These are phyloP conservation scores for Euleptes europaea DNA, from an alignment of 2,113 vertebrate species.

Conservation along the genomic window DNA sequence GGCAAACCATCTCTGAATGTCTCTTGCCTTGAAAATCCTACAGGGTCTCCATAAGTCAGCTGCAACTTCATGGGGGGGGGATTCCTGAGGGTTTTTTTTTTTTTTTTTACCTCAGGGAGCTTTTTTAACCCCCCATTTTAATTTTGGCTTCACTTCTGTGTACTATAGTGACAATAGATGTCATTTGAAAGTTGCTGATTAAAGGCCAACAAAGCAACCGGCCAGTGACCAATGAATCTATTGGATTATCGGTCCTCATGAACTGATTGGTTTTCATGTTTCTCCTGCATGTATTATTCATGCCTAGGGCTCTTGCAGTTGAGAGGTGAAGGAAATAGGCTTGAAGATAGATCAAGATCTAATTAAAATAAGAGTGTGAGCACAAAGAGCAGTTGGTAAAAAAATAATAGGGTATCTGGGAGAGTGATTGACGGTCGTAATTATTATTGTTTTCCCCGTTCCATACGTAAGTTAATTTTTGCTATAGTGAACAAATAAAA, in stretches of 20 bases:
- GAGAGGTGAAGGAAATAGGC: slow-evolving; percentile 54
- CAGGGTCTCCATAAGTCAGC: no score
- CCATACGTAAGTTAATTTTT: slow-evolving; percentile 22
- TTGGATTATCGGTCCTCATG: slow-evolving; percentile 52
- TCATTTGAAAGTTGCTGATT: slow-evolving; percentile 11
- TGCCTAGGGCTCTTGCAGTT: slow-evolving; percentile 50
- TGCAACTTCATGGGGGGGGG: no score
- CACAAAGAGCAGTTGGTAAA: slow-evolving; percentile 44
- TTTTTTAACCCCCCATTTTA: background rate
- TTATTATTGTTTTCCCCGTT: slow-evolving; percentile 15
- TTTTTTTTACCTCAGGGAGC: background rate
- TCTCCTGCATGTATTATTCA: slow-evolving; percentile 55
- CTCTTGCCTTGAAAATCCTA: no score
- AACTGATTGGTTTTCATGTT: slow-evolving; percentile 53
- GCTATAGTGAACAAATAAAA: slow-evolving; percentile 40
- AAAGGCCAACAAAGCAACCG: background rate
- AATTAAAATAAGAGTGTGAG: slow-evolving; percentile 59
- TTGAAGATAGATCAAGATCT: slow-evolving; percentile 70
- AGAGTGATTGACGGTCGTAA: slow-evolving; percentile 21
- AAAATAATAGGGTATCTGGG: slow-evolving; percentile 32
- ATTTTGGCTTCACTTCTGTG: background rate
- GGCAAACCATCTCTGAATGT: no score
- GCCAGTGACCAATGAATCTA: slow-evolving; percentile 51
- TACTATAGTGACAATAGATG: background rate
- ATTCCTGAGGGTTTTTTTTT: background rate